Evolutionary conservation across 2,888 invertebrate genomes (phyloP).

Genomic region (Lottia scabra): DNA sequence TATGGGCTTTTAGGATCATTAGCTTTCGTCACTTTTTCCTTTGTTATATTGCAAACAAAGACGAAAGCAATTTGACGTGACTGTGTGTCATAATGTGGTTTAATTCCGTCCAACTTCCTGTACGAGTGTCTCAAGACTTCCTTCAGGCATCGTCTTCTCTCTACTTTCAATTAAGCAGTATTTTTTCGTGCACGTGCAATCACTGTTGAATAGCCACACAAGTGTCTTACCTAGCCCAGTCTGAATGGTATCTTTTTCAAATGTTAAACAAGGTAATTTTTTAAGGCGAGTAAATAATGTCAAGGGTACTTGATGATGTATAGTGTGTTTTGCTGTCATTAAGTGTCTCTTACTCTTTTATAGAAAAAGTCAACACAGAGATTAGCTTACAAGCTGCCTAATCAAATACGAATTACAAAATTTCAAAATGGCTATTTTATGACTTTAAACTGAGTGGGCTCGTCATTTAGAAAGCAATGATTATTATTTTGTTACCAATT

Average conservation of each 20-base stretch:
- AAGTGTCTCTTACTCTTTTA: no score
- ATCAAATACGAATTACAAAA: no score
- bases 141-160: constrained; percentile 9
- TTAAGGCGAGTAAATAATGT: neutral
- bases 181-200: neutral
- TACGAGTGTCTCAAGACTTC: constrained; percentile 3
- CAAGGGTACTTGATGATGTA: neutral
- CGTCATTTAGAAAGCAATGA: no score
- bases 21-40: constrained; percentile 19
- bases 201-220: neutral
- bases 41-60: constrained; percentile 23
- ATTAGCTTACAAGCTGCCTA: no score
- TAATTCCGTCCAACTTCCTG: constrained; percentile 23
- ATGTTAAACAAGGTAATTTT: no score
- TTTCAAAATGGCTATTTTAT: no score
- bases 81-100: constrained; percentile 17
- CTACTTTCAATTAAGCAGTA: neutral
- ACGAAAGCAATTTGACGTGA: constrained; percentile 21
- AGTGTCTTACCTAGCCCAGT: neutral
- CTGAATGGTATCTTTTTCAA: no score
- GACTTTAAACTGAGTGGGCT: no score
- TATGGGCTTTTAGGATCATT: constrained; percentile 18
- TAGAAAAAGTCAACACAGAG: no score
- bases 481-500: no score
- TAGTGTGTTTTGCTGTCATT: neutral